Conservation (phyloP, 1,140 invertebrate genomes). For the Spodoptera frugiperda region DNA sequence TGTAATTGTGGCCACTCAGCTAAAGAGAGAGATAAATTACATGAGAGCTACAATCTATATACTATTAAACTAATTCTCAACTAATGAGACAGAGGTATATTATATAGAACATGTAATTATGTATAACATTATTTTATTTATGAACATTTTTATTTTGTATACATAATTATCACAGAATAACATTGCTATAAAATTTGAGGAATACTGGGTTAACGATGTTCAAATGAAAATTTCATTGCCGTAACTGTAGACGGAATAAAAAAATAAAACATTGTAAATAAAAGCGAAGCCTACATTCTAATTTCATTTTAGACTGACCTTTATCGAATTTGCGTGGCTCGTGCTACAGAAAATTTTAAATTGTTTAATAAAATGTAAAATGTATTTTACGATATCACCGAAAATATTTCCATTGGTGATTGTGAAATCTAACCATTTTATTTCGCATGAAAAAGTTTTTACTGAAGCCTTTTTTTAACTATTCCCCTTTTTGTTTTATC, state of each 20-base stretch:
- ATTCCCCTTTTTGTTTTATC: too few relatives aligned
- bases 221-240: slow-evolving; percentile 1
- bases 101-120: too few relatives aligned
- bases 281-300: slow-evolving; percentile 17
- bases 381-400: slow-evolving; percentile 19
- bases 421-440: slow-evolving; percentile 14
- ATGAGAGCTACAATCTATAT: too few relatives aligned
- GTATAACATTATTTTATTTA: too few relatives aligned
- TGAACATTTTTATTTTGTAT: too few relatives aligned
- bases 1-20: too few relatives aligned
- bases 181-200: neutral
- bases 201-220: neutral
- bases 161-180: too few relatives aligned
- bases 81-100: too few relatives aligned
- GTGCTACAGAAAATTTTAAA: slow-evolving; percentile 5
- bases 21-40: too few relatives aligned
- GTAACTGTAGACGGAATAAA: slow-evolving; percentile 8
- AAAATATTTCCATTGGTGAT: slow-evolving; percentile 28
- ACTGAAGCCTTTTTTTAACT: too few relatives aligned
- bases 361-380: slow-evolving; percentile 34
- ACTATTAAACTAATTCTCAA: too few relatives aligned
- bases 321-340: slow-evolving; percentile 21
- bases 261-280: neutral
- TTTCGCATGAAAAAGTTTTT: neutral
- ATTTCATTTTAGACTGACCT: slow-evolving; percentile 29